Base-by-base conservation (phyloP, 2,113 vertebrate species). In the Thalassarche chlororhynchos region DNA sequence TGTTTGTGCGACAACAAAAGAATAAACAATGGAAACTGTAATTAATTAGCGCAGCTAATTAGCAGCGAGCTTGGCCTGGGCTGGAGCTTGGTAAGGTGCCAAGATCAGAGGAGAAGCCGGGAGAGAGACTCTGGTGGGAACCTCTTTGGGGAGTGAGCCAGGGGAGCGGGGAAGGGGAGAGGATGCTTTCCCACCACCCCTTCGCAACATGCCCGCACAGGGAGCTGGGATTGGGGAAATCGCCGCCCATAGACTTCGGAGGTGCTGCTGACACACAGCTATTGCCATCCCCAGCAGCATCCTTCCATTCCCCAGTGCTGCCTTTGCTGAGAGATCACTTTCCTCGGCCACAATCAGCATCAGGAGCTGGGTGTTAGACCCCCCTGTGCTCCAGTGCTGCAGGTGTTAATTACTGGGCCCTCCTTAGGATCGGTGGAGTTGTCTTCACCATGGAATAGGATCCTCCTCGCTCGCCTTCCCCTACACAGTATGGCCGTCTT, bases 21-120 rank as follows among this genome's bases (percentile, higher is more conserved):
- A 78, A 92, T 89, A 95, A 95, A 93, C 92, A 92, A 64, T 57
- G 84, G 86, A 93, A 96, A 92, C 86, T 65, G 86, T 91, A 92
- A 87, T 95, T 95, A 95, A 97, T 96, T 97, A 96, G 72, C 8
- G 1, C 47, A 47, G 72, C 89, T 91, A 87, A 96, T 93, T 90
- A 95, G 77, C 89, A 57, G 21, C 4, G 6, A 78, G 84, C 88
- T 76, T 49, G 80, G 94, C 80, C 65, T 57, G 60, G 76, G 60
- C 86, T 89, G 61, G 76, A 60, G 76, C 58, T 94, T 84, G 90
- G 65, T 74, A 26, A 84, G n/a, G 32, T 78, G 80, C 77, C 86
- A 66, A 66, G 93, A 74, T 71, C 64, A 70, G 87, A 78, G 36
- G 86, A 76, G 29, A 91, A 74, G 32, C 36, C 2, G 1, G 12